Base-by-base conservation (phyloP, 2,888 invertebrate genomes). In the Drosophila paranaensis region DNA sequence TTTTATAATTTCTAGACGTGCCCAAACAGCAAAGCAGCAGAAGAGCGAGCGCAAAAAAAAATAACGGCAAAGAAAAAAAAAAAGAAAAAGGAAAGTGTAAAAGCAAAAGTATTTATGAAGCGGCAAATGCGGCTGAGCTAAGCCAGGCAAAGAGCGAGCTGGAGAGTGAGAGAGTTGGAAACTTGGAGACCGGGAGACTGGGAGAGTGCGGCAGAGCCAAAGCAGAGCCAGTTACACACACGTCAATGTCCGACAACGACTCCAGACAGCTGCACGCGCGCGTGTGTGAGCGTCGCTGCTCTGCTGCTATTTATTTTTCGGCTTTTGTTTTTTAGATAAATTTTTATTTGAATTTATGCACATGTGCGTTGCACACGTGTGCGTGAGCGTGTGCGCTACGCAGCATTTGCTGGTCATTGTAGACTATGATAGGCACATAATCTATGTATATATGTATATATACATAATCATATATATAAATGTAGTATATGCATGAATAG, bases 31-130 rank as follows among this genome's bases (percentile, higher is more conserved):
- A 2, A 20, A 20, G 16, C 54, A 48, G 42, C 9, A 43, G 14
- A 33, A 42, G 51, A 25, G 37, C 25, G 20, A 33, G 30, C n/a
- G 11, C 20, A 43, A 30, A 16, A n/a, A 20, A 37, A 20, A 43
- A 20, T 2, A 45, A 6, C 20, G 14, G 25, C 6, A n/a, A 20
- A 20, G 20, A 20, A 20, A 20, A 1, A 20, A 14, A 60, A 57
- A 84, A 14, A 60, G 55, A 84, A 85, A 86, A 83, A 84, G 85
- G 86, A 83, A 83, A 83, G 88, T 83, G 88, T 82, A 83, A 88
- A 83, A 89, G 89, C 89, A 89, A 89, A 87, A 87, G 89, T 86
- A 88, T 84, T 88, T 88, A 80, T 76, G 69, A 71, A 82, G 83
- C 86, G 70, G 77, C 85, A 81, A 81, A 70, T 71, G 77, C 77